Evolutionary conservation across 2,888 invertebrate species (phyloP).

Genomic region (Volucella bombylans): DNA sequence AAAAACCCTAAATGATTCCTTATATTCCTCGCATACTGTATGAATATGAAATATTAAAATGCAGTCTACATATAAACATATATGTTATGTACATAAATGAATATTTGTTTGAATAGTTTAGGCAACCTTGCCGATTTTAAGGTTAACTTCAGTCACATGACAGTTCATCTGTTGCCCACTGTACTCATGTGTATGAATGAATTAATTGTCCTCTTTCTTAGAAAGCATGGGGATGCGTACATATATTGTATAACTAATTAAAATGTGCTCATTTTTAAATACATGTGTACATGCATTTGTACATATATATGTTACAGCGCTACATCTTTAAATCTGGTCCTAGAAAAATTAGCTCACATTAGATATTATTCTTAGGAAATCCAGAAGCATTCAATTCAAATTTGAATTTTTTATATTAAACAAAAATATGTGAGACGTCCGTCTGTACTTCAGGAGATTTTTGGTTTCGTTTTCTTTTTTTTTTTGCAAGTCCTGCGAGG

Average conservation of each 20-base stretch:
- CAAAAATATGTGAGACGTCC: too few species aligned
- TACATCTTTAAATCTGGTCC: neutral
- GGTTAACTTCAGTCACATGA: conserved; percentile 1
- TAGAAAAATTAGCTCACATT: conserved; percentile 15
- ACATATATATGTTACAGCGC: too few species aligned
- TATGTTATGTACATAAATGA: neutral
- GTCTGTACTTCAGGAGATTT: neutral
- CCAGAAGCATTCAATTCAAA: neutral
- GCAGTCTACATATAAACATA: too few species aligned
- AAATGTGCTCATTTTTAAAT: conserved; percentile 22
- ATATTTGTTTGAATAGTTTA: neutral
- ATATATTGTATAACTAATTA: neutral
- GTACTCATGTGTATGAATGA: neutral
- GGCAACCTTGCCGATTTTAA: neutral
- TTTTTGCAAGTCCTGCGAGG: conserved; percentile 6
- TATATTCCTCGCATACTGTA: too few species aligned
- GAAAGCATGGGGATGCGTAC: neutral
- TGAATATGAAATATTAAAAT: too few species aligned
- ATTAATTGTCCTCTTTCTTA: conserved; percentile 3
- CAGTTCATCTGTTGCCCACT: conserved; percentile 20
- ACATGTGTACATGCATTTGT: neutral
- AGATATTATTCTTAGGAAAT: neutral
- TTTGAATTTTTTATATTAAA: conserved; percentile 36
- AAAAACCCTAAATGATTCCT: too few species aligned
- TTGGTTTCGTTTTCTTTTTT: conserved; percentile 16